Conservation (phyloP, 2,113 vertebrate genomes). For the Anhinga anhinga region DNA sequence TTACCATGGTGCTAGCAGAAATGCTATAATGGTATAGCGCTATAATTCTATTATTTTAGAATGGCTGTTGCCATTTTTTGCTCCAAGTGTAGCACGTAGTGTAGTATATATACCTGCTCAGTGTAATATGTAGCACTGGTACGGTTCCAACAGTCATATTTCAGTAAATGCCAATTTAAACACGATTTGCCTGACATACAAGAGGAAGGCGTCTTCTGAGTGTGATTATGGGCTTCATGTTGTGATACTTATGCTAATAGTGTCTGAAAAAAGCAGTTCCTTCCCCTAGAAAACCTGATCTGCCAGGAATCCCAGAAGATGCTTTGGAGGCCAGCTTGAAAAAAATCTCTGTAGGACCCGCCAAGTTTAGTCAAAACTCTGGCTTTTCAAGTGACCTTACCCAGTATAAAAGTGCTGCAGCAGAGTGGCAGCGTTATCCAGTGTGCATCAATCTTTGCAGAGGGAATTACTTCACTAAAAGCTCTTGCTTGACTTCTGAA, state of each 20-base stretch:
- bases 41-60: not conserved
- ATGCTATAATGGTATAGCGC: not conserved
- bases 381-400: not conserved
- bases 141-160: not conserved
- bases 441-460: not conserved
- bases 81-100: not conserved
- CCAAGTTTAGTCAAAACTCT: not conserved
- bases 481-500: not conserved
- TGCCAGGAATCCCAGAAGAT: not conserved
- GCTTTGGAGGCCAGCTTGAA: not conserved
- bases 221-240: not conserved
- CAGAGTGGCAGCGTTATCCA: not conserved
- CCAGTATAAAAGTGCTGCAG: not conserved
- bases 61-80: not conserved
- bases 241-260: not conserved
- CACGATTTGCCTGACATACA: not conserved
- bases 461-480: not conserved
- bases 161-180: not conserved
- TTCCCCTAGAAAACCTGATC: not conserved
- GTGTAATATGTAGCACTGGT: not conserved
- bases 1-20: not conserved
- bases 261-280: not conserved
- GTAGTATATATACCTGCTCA: not conserved
- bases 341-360: not conserved
- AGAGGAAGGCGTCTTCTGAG: not conserved